These are phyloP conservation scores for Hanleya hanleyi DNA, from an alignment of 2,888 invertebrate genomes.

Conservation along the genomic window DNA sequence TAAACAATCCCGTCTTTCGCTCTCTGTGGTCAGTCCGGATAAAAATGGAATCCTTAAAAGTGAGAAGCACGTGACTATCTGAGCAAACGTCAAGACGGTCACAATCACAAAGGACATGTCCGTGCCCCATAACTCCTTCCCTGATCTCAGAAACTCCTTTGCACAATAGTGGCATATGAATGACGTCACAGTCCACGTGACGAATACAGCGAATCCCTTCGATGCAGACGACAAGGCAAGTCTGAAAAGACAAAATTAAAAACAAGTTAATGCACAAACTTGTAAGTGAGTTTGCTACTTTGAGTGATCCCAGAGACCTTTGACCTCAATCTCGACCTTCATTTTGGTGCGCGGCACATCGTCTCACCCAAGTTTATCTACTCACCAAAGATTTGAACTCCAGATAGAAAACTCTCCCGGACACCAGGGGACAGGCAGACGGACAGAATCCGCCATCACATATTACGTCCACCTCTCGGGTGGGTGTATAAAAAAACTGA, in stretches of 20 bases:
- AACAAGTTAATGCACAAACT: too few species aligned
- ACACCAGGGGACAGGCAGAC: too few species aligned
- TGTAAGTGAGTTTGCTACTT: too few species aligned
- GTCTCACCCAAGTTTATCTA: too few species aligned
- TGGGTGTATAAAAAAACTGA: too few species aligned
- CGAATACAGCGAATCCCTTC: background rate
- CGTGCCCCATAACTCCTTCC: background rate
- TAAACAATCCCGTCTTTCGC: background rate
- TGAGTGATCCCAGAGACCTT: too few species aligned
- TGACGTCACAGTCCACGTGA: constrained; percentile 2
- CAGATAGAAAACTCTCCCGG: too few species aligned
- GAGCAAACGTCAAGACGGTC: background rate
- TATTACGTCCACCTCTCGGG: too few species aligned
- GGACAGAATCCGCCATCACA: too few species aligned
- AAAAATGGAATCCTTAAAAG: background rate
- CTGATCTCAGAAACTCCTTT: background rate
- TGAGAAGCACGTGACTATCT: background rate
- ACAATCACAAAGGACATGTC: background rate
- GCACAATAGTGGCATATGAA: constrained; percentile 5
- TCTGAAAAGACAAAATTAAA: background rate
- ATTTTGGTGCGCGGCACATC: too few species aligned
- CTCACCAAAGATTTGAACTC: too few species aligned
- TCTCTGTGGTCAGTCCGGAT: background rate
- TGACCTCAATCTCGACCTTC: too few species aligned
- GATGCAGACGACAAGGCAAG: background rate